Base-by-base conservation (phyloP, 2,797 vertebrate genomes). In the Leptodactylus fallax region DNA sequence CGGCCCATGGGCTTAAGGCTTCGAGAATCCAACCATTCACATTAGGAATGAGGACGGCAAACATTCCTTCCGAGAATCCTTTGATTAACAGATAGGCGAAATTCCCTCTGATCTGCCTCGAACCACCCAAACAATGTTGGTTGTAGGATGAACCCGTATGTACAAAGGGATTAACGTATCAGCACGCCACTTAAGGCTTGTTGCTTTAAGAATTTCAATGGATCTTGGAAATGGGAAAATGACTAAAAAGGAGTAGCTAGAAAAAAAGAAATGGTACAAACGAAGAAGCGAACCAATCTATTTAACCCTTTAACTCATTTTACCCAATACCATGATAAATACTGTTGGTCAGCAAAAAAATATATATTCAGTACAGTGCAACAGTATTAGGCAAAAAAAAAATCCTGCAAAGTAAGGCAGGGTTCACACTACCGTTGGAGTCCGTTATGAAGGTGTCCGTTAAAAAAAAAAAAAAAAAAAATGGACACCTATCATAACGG, bases 101-200 rank as follows among this genome's bases (percentile, higher is more conserved):
- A 74, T 78, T 90, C 58, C 81, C 78, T 88, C 25, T 60, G 71
- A 90, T 74, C 91, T 87, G 79, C 85, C 88, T 63, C 84, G 88
- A 93, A 91, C 89, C 65, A n/a, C 85, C 81, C 82, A 82, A 91
- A 90, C 87, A 90, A 91, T 85, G 88, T 89, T 89, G 87, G 79
- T 90, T 90, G 91, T 91, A 76, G 85, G 90, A 91, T 91, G 91
- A 92, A 85, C 84, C 91, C 83, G 78, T 90, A 90, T 79, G 86
- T 92, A 92, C 90, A 86, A 90, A 93, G 88, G 85, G 91, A 92
- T 91, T 94, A 93, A 86, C 27, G 55, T 77, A 91, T 80, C 86
- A 87, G 55, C 88, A 86, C 91, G 89, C 83, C 90, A 92, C 92
- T 90, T 91, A 88, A 86, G 87, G 86, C 90, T 86, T 79, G 90